phyloP scores from a whole-genome alignment of 2,797 vertebrate species.

The Myotis daubentonii region DNA sequence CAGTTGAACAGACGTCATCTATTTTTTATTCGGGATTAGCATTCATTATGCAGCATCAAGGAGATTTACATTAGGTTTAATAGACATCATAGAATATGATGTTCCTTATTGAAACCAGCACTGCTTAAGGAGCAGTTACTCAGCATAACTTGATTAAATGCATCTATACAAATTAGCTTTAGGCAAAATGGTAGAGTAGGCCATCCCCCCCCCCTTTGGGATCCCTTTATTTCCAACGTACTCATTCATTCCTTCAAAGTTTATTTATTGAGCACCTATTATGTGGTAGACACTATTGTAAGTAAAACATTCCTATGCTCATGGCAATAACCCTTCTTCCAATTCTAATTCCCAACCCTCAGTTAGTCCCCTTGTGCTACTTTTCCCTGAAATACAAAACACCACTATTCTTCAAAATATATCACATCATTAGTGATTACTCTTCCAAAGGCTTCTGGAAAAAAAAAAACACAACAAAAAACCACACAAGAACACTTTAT shows the following conservation, averaged over 20 bases:
- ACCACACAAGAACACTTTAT: neutral
- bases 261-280: neutral
- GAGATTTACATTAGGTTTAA: slow-evolving; percentile 46
- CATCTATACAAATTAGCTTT: neutral
- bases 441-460: neutral
- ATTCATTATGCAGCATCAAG: neutral
- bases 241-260: slow-evolving; percentile 26
- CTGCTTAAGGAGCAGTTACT: neutral
- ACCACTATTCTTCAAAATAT: neutral
- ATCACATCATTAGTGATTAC: neutral
- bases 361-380: neutral
- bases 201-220: slow-evolving; percentile 34
- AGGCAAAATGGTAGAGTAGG: slow-evolving; percentile 41
- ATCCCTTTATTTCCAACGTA: slow-evolving; percentile 45
- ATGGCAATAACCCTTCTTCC: neutral
- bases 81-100: neutral
- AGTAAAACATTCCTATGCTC: neutral
- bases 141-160: neutral
- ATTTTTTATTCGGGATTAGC: slow-evolving; percentile 35
- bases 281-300: neutral
- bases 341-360: neutral
- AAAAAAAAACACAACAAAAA: neutral
- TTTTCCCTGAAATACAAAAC: neutral
- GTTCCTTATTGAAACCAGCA: neutral
- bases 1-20: slow-evolving; percentile 24